A percentile compares a stretch with the other conserved stretches of the same genome.
phyloP scores from a whole-genome alignment of 2,113 vertebrate genomes.

The Brachypodius melanocephalos region DNA sequence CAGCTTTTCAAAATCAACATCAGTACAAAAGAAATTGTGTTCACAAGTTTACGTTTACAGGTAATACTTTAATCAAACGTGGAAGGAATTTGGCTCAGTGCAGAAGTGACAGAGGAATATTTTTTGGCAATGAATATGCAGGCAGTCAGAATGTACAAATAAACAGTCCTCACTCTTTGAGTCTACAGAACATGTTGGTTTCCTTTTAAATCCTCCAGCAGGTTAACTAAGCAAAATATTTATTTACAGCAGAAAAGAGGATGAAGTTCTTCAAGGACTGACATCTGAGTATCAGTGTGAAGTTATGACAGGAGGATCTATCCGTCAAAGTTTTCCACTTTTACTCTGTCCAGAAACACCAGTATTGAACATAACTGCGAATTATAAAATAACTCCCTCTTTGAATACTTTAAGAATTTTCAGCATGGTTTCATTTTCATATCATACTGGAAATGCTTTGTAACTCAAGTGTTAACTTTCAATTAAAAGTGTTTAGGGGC shows the following conservation, averaged over 20 bases:
- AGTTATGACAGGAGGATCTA: background rate
- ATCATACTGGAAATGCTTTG: background rate
- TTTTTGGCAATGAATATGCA: background rate
- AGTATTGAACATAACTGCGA: background rate
- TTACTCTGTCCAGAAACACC: background rate
- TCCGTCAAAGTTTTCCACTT: background rate
- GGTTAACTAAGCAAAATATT: constrained; percentile 17
- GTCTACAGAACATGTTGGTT: constrained; percentile 19
- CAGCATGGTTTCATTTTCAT: background rate
- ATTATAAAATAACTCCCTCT: background rate
- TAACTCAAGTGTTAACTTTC: background rate
- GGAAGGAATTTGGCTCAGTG: background rate
- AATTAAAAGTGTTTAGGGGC: background rate
- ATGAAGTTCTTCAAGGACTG: background rate
- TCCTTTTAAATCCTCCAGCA: background rate
- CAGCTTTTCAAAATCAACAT: background rate
- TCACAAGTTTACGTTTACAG: background rate
- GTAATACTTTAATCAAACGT: background rate
- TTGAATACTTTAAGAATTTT: background rate
- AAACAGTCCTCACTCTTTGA: background rate
- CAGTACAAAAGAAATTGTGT: background rate
- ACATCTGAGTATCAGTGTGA: background rate
- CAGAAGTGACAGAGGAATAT: background rate
- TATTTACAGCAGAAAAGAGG: background rate
- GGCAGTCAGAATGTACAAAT: background rate